Base-by-base conservation (phyloP, 2,113 vertebrate genomes). In the Benitochromis conjunctus region DNA sequence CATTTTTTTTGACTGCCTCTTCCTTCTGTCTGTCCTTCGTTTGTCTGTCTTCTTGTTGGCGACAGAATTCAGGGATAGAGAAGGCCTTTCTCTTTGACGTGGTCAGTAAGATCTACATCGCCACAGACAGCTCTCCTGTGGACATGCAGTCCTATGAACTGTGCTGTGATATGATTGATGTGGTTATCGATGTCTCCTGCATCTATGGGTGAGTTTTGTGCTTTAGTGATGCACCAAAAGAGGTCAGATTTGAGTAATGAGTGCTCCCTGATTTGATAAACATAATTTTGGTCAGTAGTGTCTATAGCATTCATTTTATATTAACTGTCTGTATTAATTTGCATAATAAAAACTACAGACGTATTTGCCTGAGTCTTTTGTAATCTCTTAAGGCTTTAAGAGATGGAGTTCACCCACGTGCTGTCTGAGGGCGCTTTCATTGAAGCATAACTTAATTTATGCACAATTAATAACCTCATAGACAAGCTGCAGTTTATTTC, bases 51-150 rank as follows among this genome's bases (percentile, higher is more conserved):
- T 2, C 69, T 57, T 80, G 62, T 83, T 53, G 14, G 18, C 85
- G 79, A 85, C 96, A 99, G 99, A 99, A 99, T 97, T 99, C 99
- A 94, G 99, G 98, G 94, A 99, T 99, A 88, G 99, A 99, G 95
- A 99, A 99, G 94, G 99, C 99, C 92, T 99, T 99, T 90, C 96
- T 99, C 94, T 99, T 99, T 57, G 99, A 99, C 21, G 99, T 99
- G 89, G 98, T 99, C 96, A 99, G 99, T 96, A 99, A 99, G 96
- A 99, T 99, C 96, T 99, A 99, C 97, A 99, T 99, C 12, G 99
- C 99, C 89, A 99, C 99, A 81, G 99, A 99, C 96, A 99, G 98
- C 91, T 99, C 98, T 12, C 99, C 99, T 12, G 99, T 99, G 86
- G 99, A 99, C 96, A 99, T 99, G 99, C 99, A 99, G 93, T 99